phyloP scores from a whole-genome alignment of 2,113 vertebrate genomes.

The Percina caprodes region DNA sequence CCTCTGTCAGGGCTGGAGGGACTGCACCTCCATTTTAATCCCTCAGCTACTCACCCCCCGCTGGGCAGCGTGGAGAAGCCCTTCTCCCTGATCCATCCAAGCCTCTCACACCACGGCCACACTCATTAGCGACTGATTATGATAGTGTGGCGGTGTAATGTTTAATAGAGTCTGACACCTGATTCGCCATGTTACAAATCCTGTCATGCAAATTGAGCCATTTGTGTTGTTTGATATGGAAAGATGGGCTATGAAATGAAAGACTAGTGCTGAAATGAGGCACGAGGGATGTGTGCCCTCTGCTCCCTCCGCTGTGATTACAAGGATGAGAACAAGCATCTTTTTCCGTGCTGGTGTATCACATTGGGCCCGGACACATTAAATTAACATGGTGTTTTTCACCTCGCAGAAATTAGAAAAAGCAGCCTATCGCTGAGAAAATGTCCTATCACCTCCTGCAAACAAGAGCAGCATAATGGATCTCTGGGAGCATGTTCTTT shows the following conservation, averaged over 20 bases:
- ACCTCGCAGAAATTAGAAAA: slow-evolving; percentile 51
- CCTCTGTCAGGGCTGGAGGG: slow-evolving; percentile 87
- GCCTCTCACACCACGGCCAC: slow-evolving; percentile 85
- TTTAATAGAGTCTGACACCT: slow-evolving; percentile 99
- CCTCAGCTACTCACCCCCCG: slow-evolving; percentile 75
- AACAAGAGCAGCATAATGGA: slow-evolving; percentile 68
- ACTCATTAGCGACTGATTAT: slow-evolving; percentile 99
- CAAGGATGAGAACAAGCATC: slow-evolving; percentile 92
- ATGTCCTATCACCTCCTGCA: slow-evolving; percentile 56
- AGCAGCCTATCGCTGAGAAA: slow-evolving; percentile 58
- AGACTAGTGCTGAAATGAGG: slow-evolving; percentile 97
- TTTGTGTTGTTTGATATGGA: slow-evolving; percentile 99
- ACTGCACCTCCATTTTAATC: slow-evolving; percentile 85
- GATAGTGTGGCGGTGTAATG: slow-evolving; percentile 98
- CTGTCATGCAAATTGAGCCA: slow-evolving; percentile 99
- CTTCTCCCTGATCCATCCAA: slow-evolving; percentile 80
- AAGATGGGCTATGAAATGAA: slow-evolving; percentile 99
- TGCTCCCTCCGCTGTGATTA: slow-evolving; percentile 93
- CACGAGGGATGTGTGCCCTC: slow-evolving; percentile 91
- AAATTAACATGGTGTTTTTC: slow-evolving; percentile 88
- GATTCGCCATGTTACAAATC: slow-evolving; percentile 99
- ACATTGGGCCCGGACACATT: slow-evolving; percentile 86
- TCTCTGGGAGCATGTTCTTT: slow-evolving; percentile 50
- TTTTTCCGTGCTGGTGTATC: slow-evolving; percentile 80
- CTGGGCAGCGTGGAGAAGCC: slow-evolving; percentile 95